phyloP scores from a whole-genome alignment of 37 sponge, comb jelly and placozoan species.

The Chondrilla cf. caribensis region DNA sequence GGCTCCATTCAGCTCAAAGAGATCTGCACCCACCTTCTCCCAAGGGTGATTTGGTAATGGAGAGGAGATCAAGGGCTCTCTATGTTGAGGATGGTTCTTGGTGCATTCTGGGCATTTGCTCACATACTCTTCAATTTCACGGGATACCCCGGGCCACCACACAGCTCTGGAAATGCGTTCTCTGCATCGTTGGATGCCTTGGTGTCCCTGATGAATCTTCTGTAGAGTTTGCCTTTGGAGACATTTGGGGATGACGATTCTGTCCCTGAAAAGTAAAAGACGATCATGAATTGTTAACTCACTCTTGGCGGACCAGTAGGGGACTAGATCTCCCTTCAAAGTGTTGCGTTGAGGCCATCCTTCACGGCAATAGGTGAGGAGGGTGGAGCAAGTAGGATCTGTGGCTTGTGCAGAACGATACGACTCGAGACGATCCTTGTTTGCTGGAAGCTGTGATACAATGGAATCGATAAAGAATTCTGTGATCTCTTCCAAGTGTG shows the following conservation, averaged over 20 bases:
- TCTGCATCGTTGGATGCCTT: constrained; percentile 2
- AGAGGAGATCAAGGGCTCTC: constrained; percentile 28
- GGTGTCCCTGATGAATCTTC: constrained; percentile 13
- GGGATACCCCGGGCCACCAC: constrained; percentile 19
- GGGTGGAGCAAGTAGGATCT: neutral
- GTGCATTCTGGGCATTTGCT: neutral
- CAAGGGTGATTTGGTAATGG: constrained; percentile 43
- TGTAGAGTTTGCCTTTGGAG: neutral
- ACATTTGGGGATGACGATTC: neutral
- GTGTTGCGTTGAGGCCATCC: neutral
- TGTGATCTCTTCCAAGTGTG: neutral
- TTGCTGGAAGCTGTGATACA: neutral
- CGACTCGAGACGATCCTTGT: neutral
- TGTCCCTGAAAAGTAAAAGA: neutral
- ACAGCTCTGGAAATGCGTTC: neutral
- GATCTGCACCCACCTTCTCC: constrained; percentile 45
- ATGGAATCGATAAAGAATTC: neutral
- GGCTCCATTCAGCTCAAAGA: constrained; percentile 32
- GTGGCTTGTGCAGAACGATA: constrained; percentile 17
- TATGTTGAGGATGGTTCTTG: neutral
- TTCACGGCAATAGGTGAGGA: constrained; percentile 11
- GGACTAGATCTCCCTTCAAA: neutral
- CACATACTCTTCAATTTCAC: neutral
- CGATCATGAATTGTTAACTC: neutral
- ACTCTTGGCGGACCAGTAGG: neutral